These are phyloP conservation scores for Lethenteron reissneri DNA, from an alignment of 2,113 vertebrate species.

Conservation along the genomic window DNA sequence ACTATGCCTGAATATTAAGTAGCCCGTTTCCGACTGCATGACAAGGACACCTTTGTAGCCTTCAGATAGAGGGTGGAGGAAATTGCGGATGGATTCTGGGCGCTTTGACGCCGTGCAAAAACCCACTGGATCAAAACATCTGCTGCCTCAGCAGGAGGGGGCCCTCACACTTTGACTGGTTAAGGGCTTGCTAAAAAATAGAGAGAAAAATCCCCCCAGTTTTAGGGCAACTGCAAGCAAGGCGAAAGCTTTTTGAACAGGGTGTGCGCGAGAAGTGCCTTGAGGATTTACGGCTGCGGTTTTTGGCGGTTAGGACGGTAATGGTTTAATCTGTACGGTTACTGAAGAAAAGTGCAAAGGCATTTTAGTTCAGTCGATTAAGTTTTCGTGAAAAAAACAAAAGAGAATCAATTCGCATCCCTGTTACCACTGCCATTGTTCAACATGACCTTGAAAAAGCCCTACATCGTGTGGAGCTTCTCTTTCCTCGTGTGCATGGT, in stretches of 20 bases:
- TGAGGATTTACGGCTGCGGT: too few relatives aligned
- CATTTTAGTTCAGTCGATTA: too few relatives aligned
- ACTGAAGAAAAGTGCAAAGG: too few relatives aligned
- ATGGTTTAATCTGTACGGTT: too few relatives aligned
- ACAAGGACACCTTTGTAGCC: constrained; percentile 5
- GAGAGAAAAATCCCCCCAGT: background rate
- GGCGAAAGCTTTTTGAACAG: too few relatives aligned
- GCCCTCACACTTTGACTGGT: background rate
- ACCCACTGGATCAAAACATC: background rate
- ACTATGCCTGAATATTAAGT: constrained; percentile 5
- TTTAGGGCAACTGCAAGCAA: too few relatives aligned
- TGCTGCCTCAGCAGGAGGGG: background rate
- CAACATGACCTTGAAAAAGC: background rate
- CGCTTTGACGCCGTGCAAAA: background rate
- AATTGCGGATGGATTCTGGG: constrained; percentile 4
- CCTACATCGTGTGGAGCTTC: background rate
- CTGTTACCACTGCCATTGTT: too few relatives aligned
- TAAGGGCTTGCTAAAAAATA: background rate
- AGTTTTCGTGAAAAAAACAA: too few relatives aligned
- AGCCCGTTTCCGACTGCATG: background rate
- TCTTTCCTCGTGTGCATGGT: background rate
- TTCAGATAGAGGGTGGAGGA: background rate
- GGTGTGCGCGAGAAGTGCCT: too few relatives aligned
- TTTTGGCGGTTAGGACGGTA: too few relatives aligned
- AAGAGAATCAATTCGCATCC: too few relatives aligned